Evolutionary conservation across 2,113 vertebrate genomes (phyloP), one percentile per base, ranked within the genome.

Genomic region (Cardinalis cardinalis): DNA sequence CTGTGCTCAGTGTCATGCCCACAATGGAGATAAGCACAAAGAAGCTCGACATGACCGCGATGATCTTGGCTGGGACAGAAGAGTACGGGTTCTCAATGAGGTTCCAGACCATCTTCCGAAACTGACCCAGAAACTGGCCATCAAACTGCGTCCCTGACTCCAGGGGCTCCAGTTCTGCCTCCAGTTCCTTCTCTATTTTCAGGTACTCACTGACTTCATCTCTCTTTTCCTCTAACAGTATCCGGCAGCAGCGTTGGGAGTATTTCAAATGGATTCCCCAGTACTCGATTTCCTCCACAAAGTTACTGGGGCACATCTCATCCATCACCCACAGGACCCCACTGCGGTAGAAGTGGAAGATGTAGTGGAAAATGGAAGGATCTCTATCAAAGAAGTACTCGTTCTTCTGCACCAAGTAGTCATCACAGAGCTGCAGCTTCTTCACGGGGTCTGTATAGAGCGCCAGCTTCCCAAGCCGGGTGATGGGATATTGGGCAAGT

Each of bases 311-410:
- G 75, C 98, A 98, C 91, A 98, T 89, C 82, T 98, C 98, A 11
- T 94, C 95, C 95, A 98, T 96, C 40, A 98, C 51, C 98, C 98
- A 98, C 66, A 98, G 92, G 43, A 98, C 97, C 5, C 97, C 98
- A 13, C 98, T 98, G 91, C 96, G 96, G 82, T 99, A 99, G 90
- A 99, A 99, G 83, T 98, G 98, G 92, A 98, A 99, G 81, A 99
- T 97, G 87, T 98, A 98, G 91, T 98, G 97, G 95, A 99, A 99
- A 87, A 99, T 97, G 1, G 94, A 97, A 19, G 98, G 99, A 88
- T 99, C 98, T 32, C 98, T 97, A 89, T 99, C 98, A 36, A 99
- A 99, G 91, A 99, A 99, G 85, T 98, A 99, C 84, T 99, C 98
- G 1, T 99, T 97, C 69, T 83, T 98, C 82, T 87, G 96, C 72